A percentile compares a stretch with the other conserved stretches of the same genome.
phyloP scores from a whole-genome alignment of 2,797 vertebrate species.

The Hemibagrus guttatus region DNA sequence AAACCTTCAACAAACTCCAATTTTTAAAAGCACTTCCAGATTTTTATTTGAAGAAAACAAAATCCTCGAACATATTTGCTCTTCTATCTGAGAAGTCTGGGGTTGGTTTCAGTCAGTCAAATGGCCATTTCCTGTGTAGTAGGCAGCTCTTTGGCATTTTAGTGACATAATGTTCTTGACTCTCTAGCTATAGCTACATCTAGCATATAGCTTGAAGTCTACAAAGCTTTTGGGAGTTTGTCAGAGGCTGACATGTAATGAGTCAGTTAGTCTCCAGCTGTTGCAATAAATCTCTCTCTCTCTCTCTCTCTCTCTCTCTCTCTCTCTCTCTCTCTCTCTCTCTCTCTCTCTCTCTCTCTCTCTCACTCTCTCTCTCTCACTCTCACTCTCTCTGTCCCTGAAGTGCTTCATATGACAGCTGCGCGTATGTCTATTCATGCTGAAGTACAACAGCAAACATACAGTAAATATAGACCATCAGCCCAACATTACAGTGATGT shows the following conservation, averaged over 20 bases:
- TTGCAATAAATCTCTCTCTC: constrained; percentile 62
- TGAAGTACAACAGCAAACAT: constrained; percentile 12
- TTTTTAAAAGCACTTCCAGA: background rate
- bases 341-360: constrained; percentile 63
- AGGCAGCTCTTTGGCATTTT: background rate
- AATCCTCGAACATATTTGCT: background rate
- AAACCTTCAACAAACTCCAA: too few relatives aligned
- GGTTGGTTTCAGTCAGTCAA: background rate
- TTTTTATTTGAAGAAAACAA: background rate
- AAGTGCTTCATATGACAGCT: constrained; percentile 66
- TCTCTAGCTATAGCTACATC: too few relatives aligned
- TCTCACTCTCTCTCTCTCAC: constrained; percentile 62
- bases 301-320: constrained; percentile 63
- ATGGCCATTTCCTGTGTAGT: background rate
- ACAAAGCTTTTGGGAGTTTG: background rate
- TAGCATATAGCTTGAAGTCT: background rate
- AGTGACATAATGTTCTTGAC: background rate
- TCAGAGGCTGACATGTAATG: constrained; percentile 15
- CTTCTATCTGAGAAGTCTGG: background rate
- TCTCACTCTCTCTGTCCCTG: constrained; percentile 65
- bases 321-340: constrained; percentile 62
- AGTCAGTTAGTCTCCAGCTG: constrained; percentile 62
- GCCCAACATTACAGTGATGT: background rate
- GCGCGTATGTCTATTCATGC: constrained; percentile 38
- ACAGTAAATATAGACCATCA: constrained; percentile 18